A percentile compares a stretch with the other conserved stretches of the same genome.
Conservation (phyloP, 2,888 invertebrate genomes). For the Melanostoma mellinum region DNA sequence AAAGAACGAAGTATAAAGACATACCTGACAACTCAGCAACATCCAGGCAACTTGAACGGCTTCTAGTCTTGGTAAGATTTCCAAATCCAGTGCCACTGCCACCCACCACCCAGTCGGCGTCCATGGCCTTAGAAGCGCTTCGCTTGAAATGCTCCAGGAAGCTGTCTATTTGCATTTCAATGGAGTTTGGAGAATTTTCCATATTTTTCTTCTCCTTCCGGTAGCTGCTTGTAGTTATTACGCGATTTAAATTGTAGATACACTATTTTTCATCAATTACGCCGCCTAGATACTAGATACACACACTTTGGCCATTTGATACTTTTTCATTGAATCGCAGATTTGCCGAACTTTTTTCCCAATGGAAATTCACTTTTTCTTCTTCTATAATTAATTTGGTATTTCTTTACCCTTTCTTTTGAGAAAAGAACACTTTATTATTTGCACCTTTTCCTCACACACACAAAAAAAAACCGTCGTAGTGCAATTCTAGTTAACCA, state of each 20-base stretch:
- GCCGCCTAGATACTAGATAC: constrained; percentile 58
- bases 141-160: constrained; percentile 92
- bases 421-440: not conserved
- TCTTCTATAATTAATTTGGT: not conserved
- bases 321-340: constrained; percentile 36
- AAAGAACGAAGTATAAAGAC: constrained; percentile 14
- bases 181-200: constrained; percentile 84
- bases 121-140: constrained; percentile 90
- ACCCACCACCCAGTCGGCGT: constrained; percentile 80
- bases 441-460: constrained; percentile 3
- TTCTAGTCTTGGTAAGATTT: constrained; percentile 75
- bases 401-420: not conserved
- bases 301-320: constrained; percentile 29
- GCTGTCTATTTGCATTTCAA: constrained; percentile 92
- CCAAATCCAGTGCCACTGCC: constrained; percentile 57
- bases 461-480: not conserved
- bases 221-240: constrained; percentile 4
- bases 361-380: constrained; percentile 14
- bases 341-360: not conserved
- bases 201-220: constrained; percentile 73
- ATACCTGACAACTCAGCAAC: constrained; percentile 78
- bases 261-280: constrained; percentile 22
- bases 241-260: constrained; percentile 16
- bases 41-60: constrained; percentile 80
- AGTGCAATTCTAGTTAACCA: constrained; percentile 20